Evolutionary conservation across 2,113 vertebrate species (phyloP).

Genomic region (Leptosomus discolor): DNA sequence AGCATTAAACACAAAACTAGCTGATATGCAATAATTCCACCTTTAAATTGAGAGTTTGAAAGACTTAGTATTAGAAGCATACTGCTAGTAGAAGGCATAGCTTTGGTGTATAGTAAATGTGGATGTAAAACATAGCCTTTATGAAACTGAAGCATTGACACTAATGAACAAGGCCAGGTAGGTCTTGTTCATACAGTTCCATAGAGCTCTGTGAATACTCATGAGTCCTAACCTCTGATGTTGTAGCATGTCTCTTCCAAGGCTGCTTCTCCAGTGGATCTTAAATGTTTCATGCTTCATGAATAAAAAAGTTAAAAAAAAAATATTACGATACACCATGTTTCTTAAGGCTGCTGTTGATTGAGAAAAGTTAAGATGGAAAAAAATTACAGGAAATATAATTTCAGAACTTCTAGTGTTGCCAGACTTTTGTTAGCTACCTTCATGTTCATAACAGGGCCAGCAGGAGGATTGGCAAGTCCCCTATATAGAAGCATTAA

Average conservation of each 20-base stretch:
- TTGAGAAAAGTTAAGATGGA: neutral
- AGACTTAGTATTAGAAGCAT: neutral
- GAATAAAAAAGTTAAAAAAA: neutral
- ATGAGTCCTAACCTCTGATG: neutral
- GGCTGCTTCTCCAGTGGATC: neutral
- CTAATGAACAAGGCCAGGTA: neutral
- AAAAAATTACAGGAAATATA: neutral
- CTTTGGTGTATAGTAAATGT: neutral
- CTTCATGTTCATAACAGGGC: neutral
- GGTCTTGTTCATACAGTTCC: neutral
- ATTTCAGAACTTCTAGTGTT: neutral
- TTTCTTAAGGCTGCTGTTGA: neutral
- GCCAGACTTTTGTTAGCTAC: neutral
- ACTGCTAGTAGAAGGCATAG: neutral
- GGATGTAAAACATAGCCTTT: neutral
- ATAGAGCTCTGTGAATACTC: neutral
- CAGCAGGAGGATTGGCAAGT: neutral
- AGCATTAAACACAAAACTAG: neutral
- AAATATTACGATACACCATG: neutral
- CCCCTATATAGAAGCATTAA: neutral
- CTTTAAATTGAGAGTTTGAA: neutral
- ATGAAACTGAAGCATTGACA: neutral
- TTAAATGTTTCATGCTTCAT: neutral
- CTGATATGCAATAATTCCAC: neutral
- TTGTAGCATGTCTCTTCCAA: neutral